Evolutionary conservation across 2,797 vertebrate genomes (phyloP), one percentile per base, ranked within the genome.

Genomic region (Squalus acanthias): DNA sequence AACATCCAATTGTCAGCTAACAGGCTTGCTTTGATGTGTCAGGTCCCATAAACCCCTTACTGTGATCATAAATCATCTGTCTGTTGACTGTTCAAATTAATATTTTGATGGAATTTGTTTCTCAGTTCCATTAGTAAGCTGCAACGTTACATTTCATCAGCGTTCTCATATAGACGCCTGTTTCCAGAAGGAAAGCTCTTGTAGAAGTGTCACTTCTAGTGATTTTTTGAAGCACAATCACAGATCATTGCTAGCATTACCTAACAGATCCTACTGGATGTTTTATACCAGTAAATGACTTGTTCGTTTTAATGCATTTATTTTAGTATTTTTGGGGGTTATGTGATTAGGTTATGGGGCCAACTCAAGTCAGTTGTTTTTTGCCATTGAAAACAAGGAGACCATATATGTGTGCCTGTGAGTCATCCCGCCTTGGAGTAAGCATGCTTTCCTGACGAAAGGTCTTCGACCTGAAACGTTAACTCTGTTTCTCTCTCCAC

Each of bases 1-100:
- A 96, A 97, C 97, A 97, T 97, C 97, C 97, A 98, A 97, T 97
- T 98, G 97, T 97, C 20, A 3, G 97, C 97, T 98, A 97, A 96
- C 97, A 97, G 97, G 96, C 92, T 85, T 96, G 97, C 97, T 98
- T 98, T 98, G 98, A 98, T 98, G 97, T 97, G 97, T 97, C 97
- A 97, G 97, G 97, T 97, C 97, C 97, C 97, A 97, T 97, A 96
- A 97, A 96, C 96, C 97, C 97, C 98, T 98, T 97, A 97, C 97
- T 96, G 96, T 76, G 94, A 97, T 97, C 96, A 96, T 97, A 97
- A 98, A 97, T 97, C 97, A 97, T 97, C 97, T 97, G 97, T 97
- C 94, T 98, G 97, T 97, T 97, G 97, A 97, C 97, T 97, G 97
- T 98, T 98, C 97, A 98, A 98, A 98, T 98, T 96, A 96, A 97